Evolutionary conservation across 2,797 vertebrate genomes (phyloP).

Genomic region (Lepus oiostolus): DNA sequence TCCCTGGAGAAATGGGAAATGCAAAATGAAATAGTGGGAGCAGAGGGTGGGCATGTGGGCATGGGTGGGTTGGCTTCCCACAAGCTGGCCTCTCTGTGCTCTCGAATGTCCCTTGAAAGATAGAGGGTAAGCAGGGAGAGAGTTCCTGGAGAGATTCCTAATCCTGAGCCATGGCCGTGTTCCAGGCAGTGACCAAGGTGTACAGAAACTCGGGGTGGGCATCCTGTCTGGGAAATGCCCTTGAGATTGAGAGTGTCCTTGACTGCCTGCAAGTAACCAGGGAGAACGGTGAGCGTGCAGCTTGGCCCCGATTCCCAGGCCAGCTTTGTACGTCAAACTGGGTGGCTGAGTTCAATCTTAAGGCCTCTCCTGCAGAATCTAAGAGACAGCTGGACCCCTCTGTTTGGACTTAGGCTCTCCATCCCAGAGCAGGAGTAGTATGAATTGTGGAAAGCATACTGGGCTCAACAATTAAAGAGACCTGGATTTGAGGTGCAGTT

Average conservation of each 20-base stretch:
- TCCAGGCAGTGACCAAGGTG: background rate
- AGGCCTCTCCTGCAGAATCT: background rate
- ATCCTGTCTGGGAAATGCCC: background rate
- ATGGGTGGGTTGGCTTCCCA: background rate
- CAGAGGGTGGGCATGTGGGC: background rate
- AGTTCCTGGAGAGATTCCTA: background rate
- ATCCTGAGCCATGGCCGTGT: background rate
- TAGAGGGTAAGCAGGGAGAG: background rate
- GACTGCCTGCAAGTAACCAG: background rate
- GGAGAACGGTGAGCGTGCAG: background rate
- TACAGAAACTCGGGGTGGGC: background rate
- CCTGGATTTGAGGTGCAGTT: background rate
- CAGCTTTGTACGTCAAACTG: background rate
- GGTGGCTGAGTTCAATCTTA: background rate
- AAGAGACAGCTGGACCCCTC: background rate
- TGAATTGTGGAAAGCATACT: background rate
- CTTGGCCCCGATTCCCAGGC: background rate
- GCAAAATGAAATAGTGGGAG: background rate
- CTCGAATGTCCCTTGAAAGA: background rate
- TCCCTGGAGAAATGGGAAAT: background rate
- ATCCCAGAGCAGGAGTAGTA: background rate
- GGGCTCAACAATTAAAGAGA: background rate
- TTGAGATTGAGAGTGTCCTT: background rate
- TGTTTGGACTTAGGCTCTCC: background rate
- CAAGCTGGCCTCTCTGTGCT: background rate